Evolutionary conservation across 2,113 vertebrate species (phyloP).

Genomic region (Antigone vipio): DNA sequence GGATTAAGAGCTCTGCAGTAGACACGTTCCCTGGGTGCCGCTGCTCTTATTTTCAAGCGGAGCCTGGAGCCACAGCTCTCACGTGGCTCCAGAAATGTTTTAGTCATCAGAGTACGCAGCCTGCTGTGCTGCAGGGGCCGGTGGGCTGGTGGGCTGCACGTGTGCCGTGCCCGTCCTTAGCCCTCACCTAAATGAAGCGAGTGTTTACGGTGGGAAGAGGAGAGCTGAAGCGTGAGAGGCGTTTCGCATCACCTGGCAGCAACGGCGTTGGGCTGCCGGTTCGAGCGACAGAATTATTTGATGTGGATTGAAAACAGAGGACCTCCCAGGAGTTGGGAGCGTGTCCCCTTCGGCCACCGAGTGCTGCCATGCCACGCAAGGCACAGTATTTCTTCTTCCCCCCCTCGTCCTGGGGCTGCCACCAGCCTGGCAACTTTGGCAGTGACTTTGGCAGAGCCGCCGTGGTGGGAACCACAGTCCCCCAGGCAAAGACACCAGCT

Average conservation of each 20-base stretch:
- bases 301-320: not conserved
- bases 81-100: not conserved
- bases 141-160: fast-evolving
- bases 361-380: not conserved
- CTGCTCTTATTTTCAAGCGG: not conserved
- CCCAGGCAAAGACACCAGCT: not conserved
- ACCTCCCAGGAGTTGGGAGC: not conserved
- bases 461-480: not conserved
- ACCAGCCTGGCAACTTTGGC: not conserved
- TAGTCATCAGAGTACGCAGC: fast-evolving
- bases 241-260: not conserved
- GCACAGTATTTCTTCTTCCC: not conserved
- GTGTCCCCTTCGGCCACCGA: fast-evolving
- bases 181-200: not conserved
- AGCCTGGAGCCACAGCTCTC: not conserved
- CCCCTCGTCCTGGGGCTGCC: not conserved
- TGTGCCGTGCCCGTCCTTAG: not conserved
- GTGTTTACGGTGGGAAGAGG: not conserved
- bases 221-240: fast-evolving
- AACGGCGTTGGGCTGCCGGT: fast-evolving
- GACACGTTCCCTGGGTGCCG: fast-evolving
- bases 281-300: not conserved
- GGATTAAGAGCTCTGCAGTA: not conserved
- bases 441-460: not conserved
- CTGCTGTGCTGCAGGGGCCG: not conserved